Percentiles rank a stretch among this genome's conserved stretches.
phyloP scores from a whole-genome alignment of 2,888 invertebrate species.

The Periphyllus acericola region DNA sequence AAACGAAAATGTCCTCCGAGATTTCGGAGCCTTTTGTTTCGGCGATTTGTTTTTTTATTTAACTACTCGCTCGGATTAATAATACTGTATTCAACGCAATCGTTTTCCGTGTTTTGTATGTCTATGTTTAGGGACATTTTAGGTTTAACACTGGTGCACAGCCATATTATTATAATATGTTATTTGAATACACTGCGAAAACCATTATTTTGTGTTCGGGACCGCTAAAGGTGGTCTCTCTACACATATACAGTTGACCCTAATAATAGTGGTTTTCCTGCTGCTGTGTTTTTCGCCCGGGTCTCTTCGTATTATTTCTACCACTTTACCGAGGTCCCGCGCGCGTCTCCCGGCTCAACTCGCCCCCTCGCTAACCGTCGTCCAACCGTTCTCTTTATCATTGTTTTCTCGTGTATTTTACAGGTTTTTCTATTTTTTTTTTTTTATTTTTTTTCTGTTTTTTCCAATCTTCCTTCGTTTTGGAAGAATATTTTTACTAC shows the following conservation, averaged over 20 bases:
- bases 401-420: neutral
- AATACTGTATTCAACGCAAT: neutral
- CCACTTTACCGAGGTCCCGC: neutral
- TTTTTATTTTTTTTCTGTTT: slow-evolving; percentile 8
- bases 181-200: slow-evolving; percentile 52
- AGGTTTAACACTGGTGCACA: slow-evolving; percentile 10
- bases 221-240: slow-evolving; percentile 42
- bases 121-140: slow-evolving; percentile 26
- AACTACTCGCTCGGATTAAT: neutral
- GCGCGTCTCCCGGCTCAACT: neutral
- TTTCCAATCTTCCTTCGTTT: neutral
- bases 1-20: neutral
- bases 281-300: slow-evolving; percentile 16
- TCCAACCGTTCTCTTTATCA: neutral
- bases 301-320: slow-evolving; percentile 28
- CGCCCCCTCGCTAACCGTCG: neutral
- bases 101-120: slow-evolving; percentile 17
- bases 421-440: neutral
- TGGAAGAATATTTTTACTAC: slow-evolving; percentile 6
- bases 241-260: slow-evolving; percentile 33
- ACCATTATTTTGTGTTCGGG: slow-evolving; percentile 49
- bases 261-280: slow-evolving; percentile 55
- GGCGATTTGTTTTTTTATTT: neutral
- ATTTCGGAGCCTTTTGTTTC: neutral
- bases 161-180: slow-evolving; percentile 29